Base-by-base conservation (phyloP, 2,113 vertebrate genomes). In the Siphamia tubifer region DNA sequence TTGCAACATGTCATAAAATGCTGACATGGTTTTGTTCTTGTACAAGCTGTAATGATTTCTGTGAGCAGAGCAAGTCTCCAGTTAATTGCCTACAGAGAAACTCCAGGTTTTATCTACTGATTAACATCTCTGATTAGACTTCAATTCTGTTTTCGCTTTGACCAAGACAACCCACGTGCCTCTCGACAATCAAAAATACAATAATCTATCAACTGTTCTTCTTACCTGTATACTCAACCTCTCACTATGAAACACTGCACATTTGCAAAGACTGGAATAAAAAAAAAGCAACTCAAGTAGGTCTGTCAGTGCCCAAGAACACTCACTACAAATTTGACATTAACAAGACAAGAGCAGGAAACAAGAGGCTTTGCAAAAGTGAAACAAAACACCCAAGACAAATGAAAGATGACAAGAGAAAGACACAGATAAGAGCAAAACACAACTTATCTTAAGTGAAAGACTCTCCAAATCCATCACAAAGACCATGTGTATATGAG, bases 61-160 rank as follows among this genome's bases (percentile, higher is more conserved):
- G 3, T 61, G 24, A 20, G 2, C 35, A 47, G 56, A 21, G 19
- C 8, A 31, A 13, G n/a, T 43, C 19, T 16, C 4, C 21, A 32
- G 16, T 61, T 56, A 54, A 70, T 54, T 45, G 64, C 30, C 20
- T 5, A 6, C 10, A 31, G 2, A 56, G 32, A 21, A 20, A n/a
- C 38, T 42, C 21, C 11, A 12, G 11, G 23, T 40, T 74, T 71
- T 24, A 67, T 71, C 60, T 56, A 30, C 8, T 66, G 48, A 77
- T 65, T n/a, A 1, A 27, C 53, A 39, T 48, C 17, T 38, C 44
- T 60, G 63, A 76, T 76, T 52, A 56, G 19, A 65, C 15, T 35
- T 43, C 12, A 4, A 13, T 12, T 30, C 19, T 8, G 27, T 48
- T 31, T 31, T 4, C 3, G 0, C 21, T n/a, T 58, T 1, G 25